Evolutionary conservation across 2,797 vertebrate species (phyloP), one percentile per base, ranked within the genome.

Genomic region (Enteromius fasciolatus): DNA sequence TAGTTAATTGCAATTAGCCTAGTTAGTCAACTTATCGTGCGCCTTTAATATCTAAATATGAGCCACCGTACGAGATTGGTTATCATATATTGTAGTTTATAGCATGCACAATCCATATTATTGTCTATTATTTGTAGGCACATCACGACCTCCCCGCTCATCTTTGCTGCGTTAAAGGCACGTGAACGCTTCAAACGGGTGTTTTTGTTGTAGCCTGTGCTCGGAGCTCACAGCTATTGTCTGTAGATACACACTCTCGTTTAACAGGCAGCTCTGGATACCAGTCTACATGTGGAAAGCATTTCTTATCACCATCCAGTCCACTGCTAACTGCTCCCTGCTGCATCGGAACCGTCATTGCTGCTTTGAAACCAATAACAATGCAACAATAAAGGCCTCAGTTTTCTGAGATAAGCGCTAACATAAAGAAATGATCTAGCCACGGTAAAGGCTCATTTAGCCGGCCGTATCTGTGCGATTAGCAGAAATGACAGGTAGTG

Each of bases 221-320:
- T 18, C 54, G 20, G 17, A 67, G 33, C 31, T 63, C 68, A 64
- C 44, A 75, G 73, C 41, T 76, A 50, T 83, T 67, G 80, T 87
- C 31, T 44, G 80, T 74, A 84, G 83, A 82, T 82, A 66, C 63
- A 72, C 63, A 39, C 73, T 28, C 23, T 52, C 64, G 12, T 54
- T 36, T 78, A 85, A 87, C 64, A 70, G 84, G 73, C 31, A 17
- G 54, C 10, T 33, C 72, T 68, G 80, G 68, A 76, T 61, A 74
- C 57, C 39, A 59, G 54, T 66, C 73, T 66, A 81, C 92, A 94
- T 93, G 92, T 94, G 93, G 93, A 90, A 94, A 92, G 69, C 90
- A 91, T 93, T 93, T 86, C 90, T 93, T 92, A 94, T 94, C 93
- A 73, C 87, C 84, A 20, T 48, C 81, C 80, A 73, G 76, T 63